Base-by-base conservation (phyloP, 2,113 vertebrate species). In the Lynx canadensis region DNA sequence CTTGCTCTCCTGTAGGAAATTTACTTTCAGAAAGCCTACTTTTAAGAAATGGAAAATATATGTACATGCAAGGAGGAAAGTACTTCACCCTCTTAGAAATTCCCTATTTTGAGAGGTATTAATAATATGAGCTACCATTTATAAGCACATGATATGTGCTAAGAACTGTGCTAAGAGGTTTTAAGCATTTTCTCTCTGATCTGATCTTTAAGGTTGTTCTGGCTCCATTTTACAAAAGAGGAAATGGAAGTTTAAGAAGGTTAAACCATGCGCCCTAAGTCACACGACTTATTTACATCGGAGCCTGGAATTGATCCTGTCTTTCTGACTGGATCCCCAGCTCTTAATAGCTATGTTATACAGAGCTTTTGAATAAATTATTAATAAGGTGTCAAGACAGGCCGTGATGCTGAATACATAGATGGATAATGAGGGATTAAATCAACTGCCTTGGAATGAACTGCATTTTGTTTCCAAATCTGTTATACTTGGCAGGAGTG, bases 361-460 rank as follows among this genome's bases (percentile, higher is more conserved):
- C 1, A 86, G 57, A 94, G 78, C 84, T 79, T 93, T 79, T 71
- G 73, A 66, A 86, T 55, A 85, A 86, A 52, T 91, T 65, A 89
- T 85, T 57, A 93, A 83, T 87, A 78, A 79, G 73, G 73, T 89
- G 36, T 95, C 78, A 84, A 85, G 33, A 33, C 21, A 33, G 71
- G 73, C 18, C 82, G 50, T 23, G 60, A 89, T 68, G 78, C 60
- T 82, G 68, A 79, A 93, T 63, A 83, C 60, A 78, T 31, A 65
- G 85, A 86, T 41, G 71, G 82, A 92, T 95, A 93, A 96, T 55
- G 68, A 91, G 15, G 33, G 78, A 92, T 86, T 63, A 76, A 91
- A 63, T 81, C 89, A 63, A 71, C 12, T 55, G 52, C 68, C 38
- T 82, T 83, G 89, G 90, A 65, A 79, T 33, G 89, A 94, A 23